Base-by-base conservation (phyloP, 2,113 vertebrate species). In the Podarcis raffonei region DNA sequence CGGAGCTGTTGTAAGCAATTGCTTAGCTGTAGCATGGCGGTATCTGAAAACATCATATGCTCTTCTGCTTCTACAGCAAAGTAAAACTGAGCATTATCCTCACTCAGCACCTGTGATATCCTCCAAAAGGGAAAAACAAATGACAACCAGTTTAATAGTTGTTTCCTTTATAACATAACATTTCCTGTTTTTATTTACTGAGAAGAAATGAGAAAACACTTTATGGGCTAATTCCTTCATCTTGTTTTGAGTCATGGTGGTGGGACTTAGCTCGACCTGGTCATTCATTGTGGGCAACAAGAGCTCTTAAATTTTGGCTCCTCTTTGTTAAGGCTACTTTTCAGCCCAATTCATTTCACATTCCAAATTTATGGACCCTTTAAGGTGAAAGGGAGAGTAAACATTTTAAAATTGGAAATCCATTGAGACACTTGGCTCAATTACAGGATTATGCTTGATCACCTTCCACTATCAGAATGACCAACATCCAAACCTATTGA, bases 41-140 rank as follows among this genome's bases (percentile, higher is more conserved):
- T 57, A 71, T 76, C 72, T 68, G n/a, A 53, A 88, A 84, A 69
- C 62, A 69, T 83, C 74, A 76, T 88, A 88, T 88, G 15, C 30
- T 20, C 6, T 83, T 82, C 57, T 76, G 30, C 71, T 75, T 88
- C 27, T 68, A 35, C 65, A 66, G 23, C 3, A 20, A 35, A 68
- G 59, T 32, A 53, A 83, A 18, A 68, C 59, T 13, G 6, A 69
- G 37, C 23, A 59, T 89, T 89, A 87, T 82, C 35, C 27, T 72
- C 15, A 13, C 25, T 79, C 18, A 86, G 59, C 72, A 66, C 42
- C 57, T 89, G 42, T 81, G n/a, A 39, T 68, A 89, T 35, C 23
- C 79, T n/a, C 75, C 30, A 65, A 32, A 82, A 37, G 4, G 78
- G 32, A 79, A 71, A 59, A 39, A 62, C n/a, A 30, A 65, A 37